These are phyloP conservation scores for Syrrhaptes paradoxus DNA, from an alignment of 2,113 vertebrate genomes.

Conservation along the genomic window DNA sequence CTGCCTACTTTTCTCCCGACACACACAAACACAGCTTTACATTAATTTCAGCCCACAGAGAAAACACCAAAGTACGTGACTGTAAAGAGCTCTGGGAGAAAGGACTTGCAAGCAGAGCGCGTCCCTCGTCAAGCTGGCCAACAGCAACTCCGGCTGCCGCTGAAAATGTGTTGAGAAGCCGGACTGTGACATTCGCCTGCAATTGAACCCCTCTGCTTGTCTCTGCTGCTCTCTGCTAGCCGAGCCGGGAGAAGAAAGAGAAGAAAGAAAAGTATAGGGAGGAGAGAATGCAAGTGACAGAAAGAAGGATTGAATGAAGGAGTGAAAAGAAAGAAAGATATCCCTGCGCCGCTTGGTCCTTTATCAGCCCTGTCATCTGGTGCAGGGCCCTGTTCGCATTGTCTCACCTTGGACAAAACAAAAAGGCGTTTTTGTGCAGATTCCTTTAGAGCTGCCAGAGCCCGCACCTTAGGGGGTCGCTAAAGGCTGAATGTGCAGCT, in stretches of 20 bases:
- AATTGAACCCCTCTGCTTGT: slow-evolving; percentile 16
- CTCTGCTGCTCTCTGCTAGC: neutral
- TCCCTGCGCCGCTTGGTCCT: slow-evolving; percentile 56
- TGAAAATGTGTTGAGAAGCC: neutral
- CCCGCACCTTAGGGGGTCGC: slow-evolving; percentile 90
- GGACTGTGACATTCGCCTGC: slow-evolving; percentile 35
- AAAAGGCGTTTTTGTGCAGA: slow-evolving; percentile 77
- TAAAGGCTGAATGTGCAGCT: slow-evolving; percentile 86
- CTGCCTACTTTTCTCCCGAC: neutral
- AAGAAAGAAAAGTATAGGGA: slow-evolving; percentile 37
- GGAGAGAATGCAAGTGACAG: slow-evolving; percentile 56
- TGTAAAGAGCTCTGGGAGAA: neutral
- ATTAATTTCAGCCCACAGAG: neutral
- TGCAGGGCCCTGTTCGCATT: slow-evolving; percentile 53
- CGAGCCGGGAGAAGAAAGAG: slow-evolving; percentile 3
- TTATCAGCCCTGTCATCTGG: slow-evolving; percentile 75
- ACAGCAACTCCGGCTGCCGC: neutral
- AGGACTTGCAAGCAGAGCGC: neutral
- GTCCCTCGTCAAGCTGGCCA: neutral
- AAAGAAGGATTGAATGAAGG: slow-evolving; percentile 62
- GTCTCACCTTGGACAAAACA: slow-evolving; percentile 87
- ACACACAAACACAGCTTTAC: neutral
- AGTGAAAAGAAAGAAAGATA: slow-evolving; percentile 69
- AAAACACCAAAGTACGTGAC: neutral
- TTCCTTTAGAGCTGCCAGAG: slow-evolving; percentile 78